These are phyloP conservation scores for Synergus japonicus DNA, from an alignment of 2,888 invertebrate species.

Conservation along the genomic window DNA sequence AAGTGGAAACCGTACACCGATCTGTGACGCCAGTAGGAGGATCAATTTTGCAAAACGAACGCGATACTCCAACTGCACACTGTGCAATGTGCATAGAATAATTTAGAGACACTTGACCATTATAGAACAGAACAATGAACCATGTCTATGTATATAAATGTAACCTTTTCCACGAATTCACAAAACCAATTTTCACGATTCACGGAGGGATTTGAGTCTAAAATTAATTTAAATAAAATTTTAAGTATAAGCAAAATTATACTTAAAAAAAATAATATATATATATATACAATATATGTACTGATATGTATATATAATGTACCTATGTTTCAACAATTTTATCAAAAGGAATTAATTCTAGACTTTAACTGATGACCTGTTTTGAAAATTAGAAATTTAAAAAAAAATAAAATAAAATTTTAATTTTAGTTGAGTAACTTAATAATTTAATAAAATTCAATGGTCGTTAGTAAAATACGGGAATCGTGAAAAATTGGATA, in stretches of 20 bases:
- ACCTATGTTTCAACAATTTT: too few relatives aligned
- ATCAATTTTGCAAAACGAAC: conserved; percentile 51
- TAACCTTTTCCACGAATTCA: conserved; percentile 44
- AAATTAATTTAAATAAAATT: background rate
- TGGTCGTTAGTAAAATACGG: conserved; percentile 43
- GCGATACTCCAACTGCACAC: conserved; percentile 53
- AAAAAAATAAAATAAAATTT: too few relatives aligned
- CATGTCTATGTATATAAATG: conserved; percentile 55
- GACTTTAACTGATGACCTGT: background rate
- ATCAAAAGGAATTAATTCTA: background rate
- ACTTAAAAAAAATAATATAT: too few relatives aligned
- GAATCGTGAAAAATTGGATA: conserved; percentile 48
- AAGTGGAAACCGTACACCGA: conserved; percentile 59
- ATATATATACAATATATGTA: too few relatives aligned
- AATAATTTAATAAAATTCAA: background rate
- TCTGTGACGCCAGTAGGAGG: conserved; percentile 44
- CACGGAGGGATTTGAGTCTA: conserved; percentile 47
- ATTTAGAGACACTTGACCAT: conserved; percentile 48
- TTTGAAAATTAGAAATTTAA: too few relatives aligned
- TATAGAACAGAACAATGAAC: conserved; percentile 43
- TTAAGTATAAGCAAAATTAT: too few relatives aligned
- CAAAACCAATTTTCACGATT: conserved; percentile 48
- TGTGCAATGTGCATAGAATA: conserved; percentile 43
- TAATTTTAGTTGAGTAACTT: too few relatives aligned
- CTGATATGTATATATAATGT: too few relatives aligned